Evolutionary conservation across 2,797 vertebrate genomes (phyloP).

Genomic region (Emydoidea blandingii): DNA sequence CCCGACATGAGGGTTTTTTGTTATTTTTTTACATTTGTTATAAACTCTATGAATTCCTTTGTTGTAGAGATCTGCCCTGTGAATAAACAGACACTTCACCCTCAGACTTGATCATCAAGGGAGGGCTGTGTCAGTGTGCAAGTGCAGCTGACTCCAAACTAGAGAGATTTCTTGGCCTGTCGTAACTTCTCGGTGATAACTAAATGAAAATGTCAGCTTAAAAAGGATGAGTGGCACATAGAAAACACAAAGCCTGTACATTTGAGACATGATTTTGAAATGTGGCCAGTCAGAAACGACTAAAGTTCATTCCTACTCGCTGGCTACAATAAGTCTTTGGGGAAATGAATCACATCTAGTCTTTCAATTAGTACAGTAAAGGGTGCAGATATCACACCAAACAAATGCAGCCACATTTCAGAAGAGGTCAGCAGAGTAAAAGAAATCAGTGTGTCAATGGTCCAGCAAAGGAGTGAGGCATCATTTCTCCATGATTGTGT

Average conservation of each 20-base stretch:
- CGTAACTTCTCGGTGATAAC: constrained; percentile 50
- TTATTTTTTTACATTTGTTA: not conserved
- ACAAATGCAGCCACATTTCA: constrained; percentile 52
- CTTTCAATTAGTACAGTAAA: constrained; percentile 63
- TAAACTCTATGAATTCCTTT: not conserved
- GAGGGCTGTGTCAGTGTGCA: not conserved
- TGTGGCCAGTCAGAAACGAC: constrained; percentile 27
- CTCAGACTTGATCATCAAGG: not conserved
- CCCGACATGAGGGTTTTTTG: not conserved
- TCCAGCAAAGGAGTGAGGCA: not conserved
- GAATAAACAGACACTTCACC: not conserved
- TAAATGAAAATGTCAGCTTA: constrained; percentile 59
- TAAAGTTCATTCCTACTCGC: constrained; percentile 34
- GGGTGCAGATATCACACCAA: constrained; percentile 23
- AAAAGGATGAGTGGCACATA: constrained; percentile 36
- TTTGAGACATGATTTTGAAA: constrained; percentile 50
- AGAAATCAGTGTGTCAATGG: not conserved
- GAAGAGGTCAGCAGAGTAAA: constrained; percentile 67
- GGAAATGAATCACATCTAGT: constrained; percentile 55
- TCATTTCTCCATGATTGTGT: not conserved
- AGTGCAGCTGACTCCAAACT: constrained; percentile 29
- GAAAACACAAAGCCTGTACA: constrained; percentile 44
- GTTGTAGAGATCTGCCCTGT: not conserved
- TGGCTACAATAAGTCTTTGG: constrained; percentile 18
- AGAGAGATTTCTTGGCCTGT: constrained; percentile 49